These are phyloP conservation scores for Meiosimyza decipiens DNA, from an alignment of 2,888 invertebrate species.

Conservation along the genomic window DNA sequence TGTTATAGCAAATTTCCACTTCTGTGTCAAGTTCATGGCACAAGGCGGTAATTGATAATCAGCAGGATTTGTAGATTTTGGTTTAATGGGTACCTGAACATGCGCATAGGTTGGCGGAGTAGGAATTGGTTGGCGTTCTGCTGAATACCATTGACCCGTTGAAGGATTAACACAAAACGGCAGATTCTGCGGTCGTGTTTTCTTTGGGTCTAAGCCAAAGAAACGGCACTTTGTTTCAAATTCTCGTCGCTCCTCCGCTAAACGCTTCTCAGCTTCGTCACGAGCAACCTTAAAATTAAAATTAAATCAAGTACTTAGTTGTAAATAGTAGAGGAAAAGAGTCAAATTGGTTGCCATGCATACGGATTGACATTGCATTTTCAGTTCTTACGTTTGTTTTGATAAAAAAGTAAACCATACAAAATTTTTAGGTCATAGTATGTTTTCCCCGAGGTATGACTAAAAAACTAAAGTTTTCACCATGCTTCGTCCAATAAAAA, in stretches of 20 bases:
- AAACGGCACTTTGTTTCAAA: constrained; percentile 64
- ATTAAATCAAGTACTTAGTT: constrained; percentile 5
- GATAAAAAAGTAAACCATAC: too few relatives aligned
- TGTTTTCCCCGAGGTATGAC: too few relatives aligned
- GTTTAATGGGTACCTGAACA: constrained; percentile 53
- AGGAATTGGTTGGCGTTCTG: constrained; percentile 55
- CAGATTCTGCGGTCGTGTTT: constrained; percentile 55
- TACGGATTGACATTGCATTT: too few relatives aligned
- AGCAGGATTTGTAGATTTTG: constrained; percentile 55
- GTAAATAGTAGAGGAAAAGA: background rate
- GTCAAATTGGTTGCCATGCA: too few relatives aligned
- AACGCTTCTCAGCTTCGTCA: constrained; percentile 64
- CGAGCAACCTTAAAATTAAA: constrained; percentile 57
- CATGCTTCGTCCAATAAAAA: too few relatives aligned
- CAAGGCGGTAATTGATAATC: constrained; percentile 68
- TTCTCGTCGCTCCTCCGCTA: constrained; percentile 60
- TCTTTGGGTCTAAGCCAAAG: constrained; percentile 62
- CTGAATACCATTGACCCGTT: constrained; percentile 65
- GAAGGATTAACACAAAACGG: constrained; percentile 64
- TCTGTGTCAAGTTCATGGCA: constrained; percentile 75
- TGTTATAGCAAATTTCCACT: constrained; percentile 90
- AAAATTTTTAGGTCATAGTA: too few relatives aligned
- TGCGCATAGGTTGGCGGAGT: constrained; percentile 62
- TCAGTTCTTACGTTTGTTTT: too few relatives aligned
- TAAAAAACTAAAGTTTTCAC: too few relatives aligned